Percentiles rank a stretch among this genome's conserved stretches.
Conservation (phyloP, 2,797 vertebrate genomes). For the Helostoma temminkii region DNA sequence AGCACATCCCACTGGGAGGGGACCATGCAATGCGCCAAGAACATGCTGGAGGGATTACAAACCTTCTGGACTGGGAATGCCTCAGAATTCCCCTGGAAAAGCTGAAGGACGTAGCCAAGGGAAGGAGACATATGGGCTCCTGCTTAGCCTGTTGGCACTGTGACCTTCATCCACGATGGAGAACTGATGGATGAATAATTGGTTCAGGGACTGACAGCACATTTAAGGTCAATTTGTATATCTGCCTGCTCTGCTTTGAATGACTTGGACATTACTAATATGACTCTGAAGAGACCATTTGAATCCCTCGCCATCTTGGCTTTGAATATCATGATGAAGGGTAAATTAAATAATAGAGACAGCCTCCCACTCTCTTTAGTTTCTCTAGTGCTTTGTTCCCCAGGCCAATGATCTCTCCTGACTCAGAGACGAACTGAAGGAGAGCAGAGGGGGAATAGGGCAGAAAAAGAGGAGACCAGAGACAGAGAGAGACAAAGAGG, state of each 20-base stretch:
- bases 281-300: slow-evolving; percentile 16
- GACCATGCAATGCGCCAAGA: too few species aligned
- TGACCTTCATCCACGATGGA: neutral
- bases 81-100: neutral
- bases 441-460: slow-evolving; percentile 13
- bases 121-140: neutral
- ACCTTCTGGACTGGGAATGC: neutral
- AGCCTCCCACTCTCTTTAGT: slow-evolving; percentile 32
- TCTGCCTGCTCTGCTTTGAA: slow-evolving; percentile 20
- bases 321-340: slow-evolving; percentile 3
- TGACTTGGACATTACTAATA: slow-evolving; percentile 22
- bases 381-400: slow-evolving; percentile 18
- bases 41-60: too few species aligned
- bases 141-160: neutral
- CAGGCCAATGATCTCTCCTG: slow-evolving; percentile 35
- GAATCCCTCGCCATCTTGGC: slow-evolving; percentile 14
- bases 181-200: neutral
- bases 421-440: slow-evolving; percentile 31
- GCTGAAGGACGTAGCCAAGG: neutral
- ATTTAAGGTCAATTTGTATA: slow-evolving; percentile 1
- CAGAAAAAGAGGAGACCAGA: slow-evolving; percentile 22
- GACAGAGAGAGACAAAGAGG: slow-evolving; percentile 36
- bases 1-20: too few species aligned
- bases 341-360: slow-evolving; percentile 39
- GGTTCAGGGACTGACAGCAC: neutral